A percentile compares a stretch with the other conserved stretches of the same genome.
These are phyloP conservation scores for Hemibagrus wyckioides DNA, from an alignment of 2,113 vertebrate species.

Conservation along the genomic window DNA sequence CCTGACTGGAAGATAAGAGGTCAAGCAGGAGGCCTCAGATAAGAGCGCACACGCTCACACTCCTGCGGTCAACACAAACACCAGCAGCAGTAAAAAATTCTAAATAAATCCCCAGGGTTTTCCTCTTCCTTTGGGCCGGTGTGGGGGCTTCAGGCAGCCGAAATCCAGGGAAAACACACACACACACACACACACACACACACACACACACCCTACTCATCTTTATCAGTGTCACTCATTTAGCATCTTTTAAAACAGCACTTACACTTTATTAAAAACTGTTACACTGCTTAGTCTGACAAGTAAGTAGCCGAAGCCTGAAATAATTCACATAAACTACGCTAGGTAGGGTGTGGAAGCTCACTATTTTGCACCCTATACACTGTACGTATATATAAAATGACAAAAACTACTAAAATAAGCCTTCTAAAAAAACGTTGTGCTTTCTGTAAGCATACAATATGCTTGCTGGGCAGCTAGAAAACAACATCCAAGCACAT, in stretches of 20 bases:
- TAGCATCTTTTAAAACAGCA: background rate
- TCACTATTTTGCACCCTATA: background rate
- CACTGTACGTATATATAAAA: background rate
- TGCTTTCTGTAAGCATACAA: background rate
- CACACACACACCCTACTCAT: slow-evolving; percentile 2
- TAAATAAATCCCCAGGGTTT: slow-evolving; percentile 21
- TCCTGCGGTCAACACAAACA: slow-evolving; percentile 42
- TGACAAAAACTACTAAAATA: background rate
- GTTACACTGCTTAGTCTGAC: background rate
- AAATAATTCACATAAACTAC: background rate
- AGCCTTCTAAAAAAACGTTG: background rate
- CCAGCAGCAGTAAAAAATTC: slow-evolving; percentile 36
- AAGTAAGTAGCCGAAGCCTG: background rate
- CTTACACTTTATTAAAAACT: no score
- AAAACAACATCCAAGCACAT: background rate
- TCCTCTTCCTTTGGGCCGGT: slow-evolving; percentile 28
- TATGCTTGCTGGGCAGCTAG: background rate
- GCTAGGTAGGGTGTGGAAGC: background rate
- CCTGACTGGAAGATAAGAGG: slow-evolving; percentile 20
- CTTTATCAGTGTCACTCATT: background rate
- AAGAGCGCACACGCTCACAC: slow-evolving; percentile 31
- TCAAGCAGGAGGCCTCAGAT: slow-evolving; percentile 26
- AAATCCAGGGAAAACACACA: background rate
- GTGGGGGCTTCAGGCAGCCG: background rate
- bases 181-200: background rate